A percentile compares a stretch with the other conserved stretches of the same genome.
Conservation (phyloP, 2,113 vertebrate genomes). For the Aspiorhynchus laticeps region DNA sequence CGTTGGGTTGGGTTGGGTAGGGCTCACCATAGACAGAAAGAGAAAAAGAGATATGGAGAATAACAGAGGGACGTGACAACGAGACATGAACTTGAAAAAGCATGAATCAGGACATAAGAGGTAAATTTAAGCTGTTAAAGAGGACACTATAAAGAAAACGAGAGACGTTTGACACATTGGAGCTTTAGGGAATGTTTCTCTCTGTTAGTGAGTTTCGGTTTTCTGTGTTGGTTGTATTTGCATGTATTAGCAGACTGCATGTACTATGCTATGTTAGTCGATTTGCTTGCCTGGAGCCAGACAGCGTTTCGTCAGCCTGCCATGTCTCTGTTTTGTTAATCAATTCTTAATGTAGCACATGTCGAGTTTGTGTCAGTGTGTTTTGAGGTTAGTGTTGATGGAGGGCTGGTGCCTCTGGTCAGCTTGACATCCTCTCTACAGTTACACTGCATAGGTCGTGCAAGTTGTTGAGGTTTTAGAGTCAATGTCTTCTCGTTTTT, state of each 20-base stretch:
- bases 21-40: conserved; percentile 48
- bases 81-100: conserved; percentile 29
- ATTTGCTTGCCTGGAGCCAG: background rate
- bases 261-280: background rate
- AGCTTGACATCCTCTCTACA: conserved; percentile 20
- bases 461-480: background rate
- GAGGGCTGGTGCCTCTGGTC: conserved; percentile 20
- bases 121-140: conserved; percentile 37
- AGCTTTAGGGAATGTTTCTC: conserved; percentile 31
- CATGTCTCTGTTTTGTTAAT: conserved; percentile 33
- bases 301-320: background rate
- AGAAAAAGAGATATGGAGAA: conserved; percentile 33
- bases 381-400: conserved; percentile 29
- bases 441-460: background rate
- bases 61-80: conserved; percentile 21
- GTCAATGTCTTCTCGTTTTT: background rate
- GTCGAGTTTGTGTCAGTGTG: conserved; percentile 18
- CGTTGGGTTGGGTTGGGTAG: conserved; percentile 53
- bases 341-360: conserved; percentile 29
- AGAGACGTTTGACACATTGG: conserved; percentile 53
- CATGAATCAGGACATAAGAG: conserved; percentile 36
- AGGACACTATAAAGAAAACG: conserved; percentile 57
- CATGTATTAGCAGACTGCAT: conserved; percentile 21
- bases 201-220: conserved; percentile 14
- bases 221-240: conserved; percentile 32